Base-by-base conservation (phyloP, 2,888 invertebrate genomes). In the Globia sparganii region DNA sequence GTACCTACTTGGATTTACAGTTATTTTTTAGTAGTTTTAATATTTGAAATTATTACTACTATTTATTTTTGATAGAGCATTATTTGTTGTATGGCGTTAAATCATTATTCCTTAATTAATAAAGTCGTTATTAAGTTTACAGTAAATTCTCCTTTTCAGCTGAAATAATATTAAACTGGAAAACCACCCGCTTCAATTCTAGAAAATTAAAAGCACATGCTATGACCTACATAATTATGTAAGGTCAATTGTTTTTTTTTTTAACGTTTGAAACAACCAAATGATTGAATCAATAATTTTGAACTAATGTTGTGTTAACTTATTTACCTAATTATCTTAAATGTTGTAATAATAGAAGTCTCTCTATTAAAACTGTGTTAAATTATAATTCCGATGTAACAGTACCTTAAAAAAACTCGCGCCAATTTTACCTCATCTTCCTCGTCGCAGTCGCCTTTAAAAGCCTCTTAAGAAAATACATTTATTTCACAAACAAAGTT, bases 401-500 rank as follows among this genome's bases (percentile, higher is more conserved):
- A 6, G 5, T 21, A n/a, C 37, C 34, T 37, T 53, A n/a, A 72
- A 28, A 56, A 70, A 43, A 37, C 28, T n/a, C 49, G 62, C 62
- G 43, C 56, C 59, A 59, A 49, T 21, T 59, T 72, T 40, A 53
- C 9, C 8, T 66, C 2, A 1, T 28, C 4, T 34, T 43, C 34
- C 28, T 13, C 49, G 1, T n/a, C n/a, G 40, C 53, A 31, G n/a
- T 70, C 13, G 56, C 59, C 37, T 40, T n/a, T 18, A 66, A 59
- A 62, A 67, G 37, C 58, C 21, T 59, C n/a, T 25, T 66, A 25
- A 6, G 34, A 62, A 72, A 81, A 81, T 40, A 77, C 40, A 68
- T 58, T 77, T 61, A 68, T 76, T 70, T n/a, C 1, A 69, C 56
- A 84, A 74, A 84, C 59, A 84, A 85, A 85, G 53, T 82, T 80